Evolutionary conservation across 2,888 invertebrate genomes (phyloP).

Genomic region (Himalopsyche kuldschensis): DNA sequence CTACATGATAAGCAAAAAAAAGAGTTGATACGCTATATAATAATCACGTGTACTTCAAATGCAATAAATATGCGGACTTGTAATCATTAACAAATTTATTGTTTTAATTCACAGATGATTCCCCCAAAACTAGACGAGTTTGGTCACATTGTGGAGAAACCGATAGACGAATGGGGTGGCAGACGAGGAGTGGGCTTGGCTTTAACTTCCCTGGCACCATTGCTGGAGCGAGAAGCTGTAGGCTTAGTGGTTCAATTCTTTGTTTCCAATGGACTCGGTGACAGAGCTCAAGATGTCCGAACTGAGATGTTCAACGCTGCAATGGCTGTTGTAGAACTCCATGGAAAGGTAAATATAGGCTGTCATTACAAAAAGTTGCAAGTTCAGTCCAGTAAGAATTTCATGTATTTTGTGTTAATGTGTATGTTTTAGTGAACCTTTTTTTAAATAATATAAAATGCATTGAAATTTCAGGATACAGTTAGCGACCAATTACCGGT

Average conservation of each 20-base stretch:
- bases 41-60: too few species aligned
- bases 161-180: conserved; percentile 89
- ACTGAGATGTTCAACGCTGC: conserved; percentile 93
- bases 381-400: too few species aligned
- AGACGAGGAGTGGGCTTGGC: conserved; percentile 87
- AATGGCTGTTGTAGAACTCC: conserved; percentile 85
- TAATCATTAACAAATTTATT: neutral
- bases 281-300: conserved; percentile 79
- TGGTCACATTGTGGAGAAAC: conserved; percentile 82
- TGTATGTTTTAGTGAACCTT: neutral
- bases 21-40: too few species aligned
- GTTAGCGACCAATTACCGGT: conserved; percentile 80
- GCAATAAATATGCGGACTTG: too few species aligned
- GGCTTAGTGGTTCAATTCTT: conserved; percentile 76
- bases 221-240: conserved; percentile 68
- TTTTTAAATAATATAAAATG: neutral
- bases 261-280: conserved; percentile 83
- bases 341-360: conserved; percentile 74
- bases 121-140: conserved; percentile 88
- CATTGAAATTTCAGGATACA: conserved; percentile 55
- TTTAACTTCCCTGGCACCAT: conserved; percentile 75
- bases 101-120: conserved; percentile 60
- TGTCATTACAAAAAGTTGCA: too few species aligned
- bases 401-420: too few species aligned
- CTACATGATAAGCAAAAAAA: too few species aligned